A percentile compares a stretch with the other conserved stretches of the same genome.
These are phyloP conservation scores for Aldabrachelys gigantea DNA, from an alignment of 2,113 vertebrate genomes.

Conservation along the genomic window DNA sequence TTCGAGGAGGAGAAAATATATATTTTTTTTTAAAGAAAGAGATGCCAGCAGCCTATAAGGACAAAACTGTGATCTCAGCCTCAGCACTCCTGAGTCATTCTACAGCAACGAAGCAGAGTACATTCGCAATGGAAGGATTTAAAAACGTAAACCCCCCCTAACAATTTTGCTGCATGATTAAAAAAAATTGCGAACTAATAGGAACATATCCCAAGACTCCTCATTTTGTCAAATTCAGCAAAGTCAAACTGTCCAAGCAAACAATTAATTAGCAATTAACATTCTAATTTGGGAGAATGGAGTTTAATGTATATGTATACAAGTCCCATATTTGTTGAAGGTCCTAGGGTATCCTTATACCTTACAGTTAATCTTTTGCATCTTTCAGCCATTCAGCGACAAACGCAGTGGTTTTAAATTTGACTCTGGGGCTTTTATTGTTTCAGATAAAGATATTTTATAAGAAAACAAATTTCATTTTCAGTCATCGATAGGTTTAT, in stretches of 20 bases:
- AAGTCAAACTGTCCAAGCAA: background rate
- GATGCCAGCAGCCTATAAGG: background rate
- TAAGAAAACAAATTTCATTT: background rate
- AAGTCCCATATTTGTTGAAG: background rate
- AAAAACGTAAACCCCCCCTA: background rate
- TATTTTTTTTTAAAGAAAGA: background rate
- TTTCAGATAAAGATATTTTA: background rate
- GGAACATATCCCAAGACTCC: background rate
- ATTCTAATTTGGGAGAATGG: background rate
- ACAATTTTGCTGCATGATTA: background rate
- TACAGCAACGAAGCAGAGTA: background rate
- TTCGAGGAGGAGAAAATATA: background rate
- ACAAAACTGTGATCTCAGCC: background rate
- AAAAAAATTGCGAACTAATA: background rate
- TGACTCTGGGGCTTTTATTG: background rate
- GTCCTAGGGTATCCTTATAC: background rate
- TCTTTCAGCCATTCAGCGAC: background rate
- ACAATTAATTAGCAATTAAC: background rate
- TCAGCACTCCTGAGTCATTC: background rate
- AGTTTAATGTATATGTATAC: rapidly evolving
- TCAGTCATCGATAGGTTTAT: background rate
- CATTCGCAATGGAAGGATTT: background rate
- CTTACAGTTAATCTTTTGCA: background rate
- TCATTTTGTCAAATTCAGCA: background rate
- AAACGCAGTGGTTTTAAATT: background rate